Evolutionary conservation across 2,888 invertebrate species (phyloP), one percentile per base, ranked within the genome.

Genomic region (Xestia sexstrigata): DNA sequence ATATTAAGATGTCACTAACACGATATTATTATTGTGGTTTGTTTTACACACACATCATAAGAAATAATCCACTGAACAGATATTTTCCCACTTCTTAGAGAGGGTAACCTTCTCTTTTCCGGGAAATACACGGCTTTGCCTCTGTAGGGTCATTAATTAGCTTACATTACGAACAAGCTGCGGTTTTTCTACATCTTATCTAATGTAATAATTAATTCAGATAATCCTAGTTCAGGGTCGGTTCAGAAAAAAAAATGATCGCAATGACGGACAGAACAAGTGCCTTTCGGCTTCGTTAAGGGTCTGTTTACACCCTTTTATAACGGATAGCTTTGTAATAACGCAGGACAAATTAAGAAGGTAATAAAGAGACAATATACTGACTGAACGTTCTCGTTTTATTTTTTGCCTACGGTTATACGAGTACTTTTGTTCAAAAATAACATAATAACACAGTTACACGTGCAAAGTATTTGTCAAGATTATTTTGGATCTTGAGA

Each of bases 171-270:
- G 62, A 23, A 60, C 35, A 74, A 23, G 35, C 35, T 35, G 20
- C 17, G 49, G 66, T 26, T 49, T 66, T 26, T 23, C 49, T 49
- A 17, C 15, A 66, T 52, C 66, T 52, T 67, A 81, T 74, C 66
- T 62, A 52, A 74, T 79, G 45, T 35, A 39, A 7, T 81, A 78
- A 74, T 78, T 74, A 81, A 45, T 26, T 71, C 13, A 1, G 26
- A 11, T 6, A 39, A 42, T 60, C 15, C 20, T 65, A 30, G 52
- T 47, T 42, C 7, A 60, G 42, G 23, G 52, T 68, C 35, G 35
- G 35, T 35, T 5, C 35, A 35, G 35, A 35, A 35, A 35, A 35
- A 35, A 35, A 35, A 35, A 35, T 35, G 35, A 35, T 35, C 35
- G 5, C 35, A 35, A 35, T 35, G 35, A 35, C 35, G 35, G 35